Conservation (phyloP, 2,113 vertebrate species). For the Aramus guarauna region DNA sequence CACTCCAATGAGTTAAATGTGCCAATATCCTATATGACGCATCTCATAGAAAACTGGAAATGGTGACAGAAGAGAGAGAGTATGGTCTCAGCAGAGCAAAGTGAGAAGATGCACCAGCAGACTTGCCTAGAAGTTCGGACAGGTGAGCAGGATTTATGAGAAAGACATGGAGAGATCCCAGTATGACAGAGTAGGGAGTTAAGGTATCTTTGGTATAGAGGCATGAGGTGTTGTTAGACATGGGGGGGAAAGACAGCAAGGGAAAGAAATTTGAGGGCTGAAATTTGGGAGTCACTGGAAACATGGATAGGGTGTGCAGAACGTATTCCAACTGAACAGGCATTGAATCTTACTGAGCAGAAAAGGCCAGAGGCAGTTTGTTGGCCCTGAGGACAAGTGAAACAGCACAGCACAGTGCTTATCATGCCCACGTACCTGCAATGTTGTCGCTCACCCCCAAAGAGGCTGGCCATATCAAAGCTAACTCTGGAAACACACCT, state of each 20-base stretch:
- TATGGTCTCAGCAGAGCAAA: background rate
- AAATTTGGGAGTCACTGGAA: background rate
- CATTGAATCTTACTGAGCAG: background rate
- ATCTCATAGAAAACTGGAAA: background rate
- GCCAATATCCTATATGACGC: background rate
- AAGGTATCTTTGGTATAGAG: background rate
- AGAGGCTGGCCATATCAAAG: background rate
- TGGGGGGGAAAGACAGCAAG: background rate
- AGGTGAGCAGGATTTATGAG: background rate
- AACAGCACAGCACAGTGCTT: background rate
- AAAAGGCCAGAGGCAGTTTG: background rate
- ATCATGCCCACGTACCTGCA: background rate
- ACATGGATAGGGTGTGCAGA: fast-evolving
- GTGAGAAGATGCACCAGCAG: background rate
- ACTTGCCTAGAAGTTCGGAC: background rate
- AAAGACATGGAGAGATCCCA: background rate
- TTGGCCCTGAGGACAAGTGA: background rate
- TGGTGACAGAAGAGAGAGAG: background rate
- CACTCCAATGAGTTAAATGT: background rate
- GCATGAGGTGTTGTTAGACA: background rate
- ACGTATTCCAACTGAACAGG: background rate
- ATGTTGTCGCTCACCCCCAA: background rate
- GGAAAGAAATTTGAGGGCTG: background rate
- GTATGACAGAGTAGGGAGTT: background rate
- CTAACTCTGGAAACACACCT: background rate